Evolutionary conservation across 2,797 vertebrate genomes (phyloP), one percentile per base, ranked within the genome.

Genomic region (Microctenopoma steveboyesi): DNA sequence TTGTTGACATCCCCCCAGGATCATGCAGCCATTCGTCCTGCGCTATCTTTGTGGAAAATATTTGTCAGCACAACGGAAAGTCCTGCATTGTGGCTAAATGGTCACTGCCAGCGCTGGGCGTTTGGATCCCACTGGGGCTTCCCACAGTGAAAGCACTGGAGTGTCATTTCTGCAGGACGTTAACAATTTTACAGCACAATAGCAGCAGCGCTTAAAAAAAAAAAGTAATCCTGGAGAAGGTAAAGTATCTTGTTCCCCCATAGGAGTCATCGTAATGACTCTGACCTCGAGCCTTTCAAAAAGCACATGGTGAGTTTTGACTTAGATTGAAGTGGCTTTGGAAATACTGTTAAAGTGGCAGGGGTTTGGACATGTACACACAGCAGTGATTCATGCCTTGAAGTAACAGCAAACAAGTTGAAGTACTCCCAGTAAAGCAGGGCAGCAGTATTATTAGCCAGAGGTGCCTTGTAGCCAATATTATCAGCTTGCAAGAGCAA

Each of bases 151-250:
- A 74, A 84, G 72, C 45, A 22, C 64, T 47, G 66, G 70, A 65
- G 49, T 68, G 50, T 66, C 13, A 76, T 69, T 65, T 75, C 66
- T 79, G 40, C 67, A 71, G 72, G 72, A 64, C 16, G 56, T 35
- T 22, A 72, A 63, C 63, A 50, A 57, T 82, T 68, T 76, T 52
- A 70, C 40, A 40, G 25, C 22, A 64, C 33, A 9, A 48, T 7
- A 73, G 69, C 16, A 49, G 61, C 25, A 57, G 46, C 16, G 30
- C 30, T 6, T 5, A 12, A 42, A 42, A 37, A 51, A 27, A 54
- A 49, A 51, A 66, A 67, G 12, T 51, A 57, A 61, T 51, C 22
- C 53, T 14, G 47, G 55, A 13, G 28, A 52, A 71, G 56, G 48
- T 47, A 12, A 43, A 47, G 43, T 12, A 27, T 69, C 33, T 55